Conservation (phyloP, 2,797 vertebrate genomes). For the Enteromius trimaculatus region DNA sequence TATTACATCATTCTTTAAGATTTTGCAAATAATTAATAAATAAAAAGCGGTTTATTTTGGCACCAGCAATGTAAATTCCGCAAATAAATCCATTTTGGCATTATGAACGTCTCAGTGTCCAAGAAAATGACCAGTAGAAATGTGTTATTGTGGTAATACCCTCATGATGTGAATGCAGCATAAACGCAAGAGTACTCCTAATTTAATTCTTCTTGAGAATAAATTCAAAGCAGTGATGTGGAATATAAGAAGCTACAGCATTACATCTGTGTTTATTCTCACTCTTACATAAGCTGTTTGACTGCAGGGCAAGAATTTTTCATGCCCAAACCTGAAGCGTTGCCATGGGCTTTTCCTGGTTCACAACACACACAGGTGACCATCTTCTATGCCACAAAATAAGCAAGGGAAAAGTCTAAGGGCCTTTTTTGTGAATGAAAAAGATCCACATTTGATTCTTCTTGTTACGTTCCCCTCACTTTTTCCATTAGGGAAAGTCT, state of each 20-base stretch:
- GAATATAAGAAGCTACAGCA: neutral
- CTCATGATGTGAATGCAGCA: slow-evolving; percentile 13
- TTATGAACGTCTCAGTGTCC: neutral
- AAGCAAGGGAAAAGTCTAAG: neutral
- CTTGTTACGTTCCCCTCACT: neutral
- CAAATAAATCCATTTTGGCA: slow-evolving; percentile 2
- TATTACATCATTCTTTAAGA: neutral
- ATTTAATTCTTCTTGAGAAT: neutral
- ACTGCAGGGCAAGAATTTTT: slow-evolving; percentile 56
- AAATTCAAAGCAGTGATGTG: neutral
- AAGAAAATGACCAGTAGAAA: neutral
- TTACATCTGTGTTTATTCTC: slow-evolving; percentile 18
- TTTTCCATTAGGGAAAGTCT: neutral
- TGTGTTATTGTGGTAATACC: neutral
- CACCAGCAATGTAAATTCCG: neutral
- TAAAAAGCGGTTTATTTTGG: neutral
- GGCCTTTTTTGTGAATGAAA: neutral
- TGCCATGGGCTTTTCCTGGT: neutral
- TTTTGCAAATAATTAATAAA: neutral
- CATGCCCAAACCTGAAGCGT: slow-evolving; percentile 48
- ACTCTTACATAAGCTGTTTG: slow-evolving; percentile 19
- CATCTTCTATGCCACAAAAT: neutral
- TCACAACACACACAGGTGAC: neutral
- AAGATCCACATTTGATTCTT: neutral
- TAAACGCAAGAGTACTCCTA: neutral